Conservation (phyloP, 2,888 invertebrate genomes). For the Leptinotarsa rubiginosa region DNA sequence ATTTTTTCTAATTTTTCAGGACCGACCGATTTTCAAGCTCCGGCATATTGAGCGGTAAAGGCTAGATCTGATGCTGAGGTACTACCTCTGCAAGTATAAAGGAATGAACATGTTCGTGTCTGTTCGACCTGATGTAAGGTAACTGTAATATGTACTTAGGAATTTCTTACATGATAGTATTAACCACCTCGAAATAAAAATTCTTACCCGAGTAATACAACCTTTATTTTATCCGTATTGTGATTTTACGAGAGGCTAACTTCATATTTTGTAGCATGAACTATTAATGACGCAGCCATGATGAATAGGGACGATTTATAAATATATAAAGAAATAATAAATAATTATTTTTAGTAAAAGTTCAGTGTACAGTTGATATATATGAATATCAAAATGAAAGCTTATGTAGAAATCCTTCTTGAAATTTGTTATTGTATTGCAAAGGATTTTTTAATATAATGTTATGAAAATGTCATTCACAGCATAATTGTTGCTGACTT, state of each 20-base stretch:
- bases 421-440: constrained; percentile 29
- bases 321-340: constrained; percentile 48
- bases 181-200: constrained; percentile 28
- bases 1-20: constrained; percentile 65
- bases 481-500: constrained; percentile 6
- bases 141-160: constrained; percentile 47
- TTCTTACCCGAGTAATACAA: constrained; percentile 9
- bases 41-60: constrained; percentile 69
- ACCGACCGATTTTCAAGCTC: constrained; percentile 79
- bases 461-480: constrained; percentile 10
- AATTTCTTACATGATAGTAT: constrained; percentile 33
- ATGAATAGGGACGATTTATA: constrained; percentile 37
- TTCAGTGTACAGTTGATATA: constrained; percentile 54
- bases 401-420: constrained; percentile 45
- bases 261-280: constrained; percentile 36
- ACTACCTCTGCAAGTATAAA: constrained; percentile 14
- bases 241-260: constrained; percentile 39
- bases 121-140: constrained; percentile 30
- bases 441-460: constrained; percentile 6
- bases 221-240: constrained; percentile 31
- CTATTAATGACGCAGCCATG: constrained; percentile 40
- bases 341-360: constrained; percentile 47
- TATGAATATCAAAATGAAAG: constrained; percentile 42
- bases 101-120: constrained; percentile 22
- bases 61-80: constrained; percentile 9